These are phyloP conservation scores for Vespertilio murinus DNA, from an alignment of 2,797 vertebrate genomes.

Conservation along the genomic window DNA sequence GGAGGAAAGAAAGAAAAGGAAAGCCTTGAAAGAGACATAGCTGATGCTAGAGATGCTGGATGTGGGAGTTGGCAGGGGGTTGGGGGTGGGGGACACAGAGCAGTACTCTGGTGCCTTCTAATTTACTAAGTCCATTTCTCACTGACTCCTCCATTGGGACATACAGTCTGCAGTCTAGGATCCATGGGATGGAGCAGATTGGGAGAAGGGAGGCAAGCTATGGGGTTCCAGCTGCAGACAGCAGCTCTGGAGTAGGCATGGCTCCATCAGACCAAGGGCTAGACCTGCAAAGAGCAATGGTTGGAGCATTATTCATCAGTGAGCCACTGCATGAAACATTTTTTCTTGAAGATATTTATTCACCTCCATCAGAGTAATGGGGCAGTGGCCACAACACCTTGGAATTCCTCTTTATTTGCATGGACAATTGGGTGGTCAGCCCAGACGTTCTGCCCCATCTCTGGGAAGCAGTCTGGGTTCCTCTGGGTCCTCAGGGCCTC, in stretches of 20 bases:
- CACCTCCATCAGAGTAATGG: neutral
- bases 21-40: neutral
- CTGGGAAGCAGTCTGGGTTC: neutral
- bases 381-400: neutral
- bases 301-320: neutral
- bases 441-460: neutral
- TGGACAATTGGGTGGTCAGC: neutral
- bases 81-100: neutral
- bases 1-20: neutral
- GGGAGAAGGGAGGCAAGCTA: neutral
- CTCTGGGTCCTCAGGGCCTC: neutral
- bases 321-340: neutral
- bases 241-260: neutral
- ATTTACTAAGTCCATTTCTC: neutral
- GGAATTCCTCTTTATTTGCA: neutral
- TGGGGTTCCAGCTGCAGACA: neutral
- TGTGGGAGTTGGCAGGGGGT: neutral
- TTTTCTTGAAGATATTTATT: neutral
- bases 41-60: neutral
- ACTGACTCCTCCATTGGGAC: accelerated
- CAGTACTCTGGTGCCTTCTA: neutral
- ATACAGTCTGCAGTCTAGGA: accelerated
- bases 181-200: no score
- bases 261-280: neutral
- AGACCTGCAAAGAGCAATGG: no score